These are phyloP conservation scores for Atta colombica DNA, from an alignment of 1,140 invertebrate genomes.

Conservation along the genomic window DNA sequence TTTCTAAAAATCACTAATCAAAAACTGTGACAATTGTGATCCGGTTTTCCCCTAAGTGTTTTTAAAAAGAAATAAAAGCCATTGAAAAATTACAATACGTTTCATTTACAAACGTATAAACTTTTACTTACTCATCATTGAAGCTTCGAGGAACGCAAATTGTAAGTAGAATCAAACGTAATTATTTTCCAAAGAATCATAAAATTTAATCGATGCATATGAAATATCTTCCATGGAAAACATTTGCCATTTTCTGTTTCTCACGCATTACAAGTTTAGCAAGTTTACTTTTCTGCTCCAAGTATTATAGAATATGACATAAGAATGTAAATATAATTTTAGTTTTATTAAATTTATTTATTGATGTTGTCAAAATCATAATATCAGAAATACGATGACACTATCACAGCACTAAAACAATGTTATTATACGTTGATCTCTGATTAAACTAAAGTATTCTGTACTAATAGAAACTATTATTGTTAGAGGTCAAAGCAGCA, in stretches of 20 bases:
- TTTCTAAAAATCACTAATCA: no score
- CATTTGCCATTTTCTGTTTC: neutral
- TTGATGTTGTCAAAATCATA: neutral
- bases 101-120: neutral
- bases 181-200: constrained; percentile 9
- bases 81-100: neutral
- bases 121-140: constrained; percentile 11
- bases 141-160: neutral
- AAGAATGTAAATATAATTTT: neutral
- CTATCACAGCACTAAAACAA: neutral
- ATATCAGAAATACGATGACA: neutral
- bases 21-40: no score
- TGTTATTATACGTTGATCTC: neutral
- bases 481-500: neutral
- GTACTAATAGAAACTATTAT: neutral
- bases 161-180: neutral
- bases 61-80: neutral
- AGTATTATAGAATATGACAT: neutral
- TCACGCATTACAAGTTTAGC: constrained; percentile 6
- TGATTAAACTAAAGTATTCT: neutral
- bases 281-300: neutral
- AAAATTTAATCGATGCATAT: constrained; percentile 17
- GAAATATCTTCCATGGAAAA: neutral
- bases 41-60: neutral
- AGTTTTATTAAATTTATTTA: neutral